Evolutionary conservation across 2,888 invertebrate species (phyloP), one percentile per base, ranked within the genome.

Genomic region (Norana najaformis): DNA sequence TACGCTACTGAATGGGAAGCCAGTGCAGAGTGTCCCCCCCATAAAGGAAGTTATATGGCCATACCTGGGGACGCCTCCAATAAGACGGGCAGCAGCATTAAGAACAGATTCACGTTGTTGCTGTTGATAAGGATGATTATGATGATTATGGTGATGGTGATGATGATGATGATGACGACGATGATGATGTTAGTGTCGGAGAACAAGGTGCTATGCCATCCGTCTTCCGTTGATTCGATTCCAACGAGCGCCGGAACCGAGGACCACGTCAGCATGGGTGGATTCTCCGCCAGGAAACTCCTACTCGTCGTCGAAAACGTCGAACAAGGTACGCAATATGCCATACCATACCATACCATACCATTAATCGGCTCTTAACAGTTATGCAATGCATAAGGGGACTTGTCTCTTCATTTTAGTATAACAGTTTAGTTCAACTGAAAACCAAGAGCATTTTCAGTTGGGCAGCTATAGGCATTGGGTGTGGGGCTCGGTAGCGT

Each of bases 251-350:
- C 96, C 37, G 96, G 96, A 20, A 96, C 96, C 41, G 96, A 96
- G 93, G 96, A 96, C 94, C 96, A 96, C 94, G 96, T 96, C 85
- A 96, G 96, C 20, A 96, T 96, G 96, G 96, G 96, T 34, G 96
- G 96, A 20, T 96, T 96, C 93, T 95, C 96, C 0, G 96, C 96
- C 3, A 94, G 96, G 91, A 96, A 96, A 94, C 95, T 96, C 23
- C 94, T 96, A 37, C 95, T 95, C 92, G 96, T 96, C 38, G 94
- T 95, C 4, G 95, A 95, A 92, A 95, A 96, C 91, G 95, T 95
- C 3, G 96, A 96, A 93, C 95, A 95, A 91, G 95, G 95, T 95
- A 39, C 34, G 34, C 35, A 89, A n/a, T 18, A n/a, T n/a, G n/a
- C n/a, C n/a, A n/a, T 36, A 38, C 5, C 16, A 20, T 18, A 13